Evolutionary conservation across 2,113 vertebrate genomes (phyloP).

Genomic region (Neotoma lepida): DNA sequence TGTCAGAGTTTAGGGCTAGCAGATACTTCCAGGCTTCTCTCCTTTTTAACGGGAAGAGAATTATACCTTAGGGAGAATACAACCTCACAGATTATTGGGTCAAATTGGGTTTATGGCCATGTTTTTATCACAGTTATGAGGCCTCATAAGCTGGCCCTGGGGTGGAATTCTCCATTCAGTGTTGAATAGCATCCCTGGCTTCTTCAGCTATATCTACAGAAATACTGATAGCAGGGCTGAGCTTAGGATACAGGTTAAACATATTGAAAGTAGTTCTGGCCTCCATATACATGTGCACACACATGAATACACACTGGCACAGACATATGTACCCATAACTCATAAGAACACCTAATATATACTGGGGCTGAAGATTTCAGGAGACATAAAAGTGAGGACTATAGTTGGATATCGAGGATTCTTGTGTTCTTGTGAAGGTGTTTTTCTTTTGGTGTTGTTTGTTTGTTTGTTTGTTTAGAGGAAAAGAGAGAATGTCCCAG

Average conservation of each 20-base stretch:
- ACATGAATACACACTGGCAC: neutral
- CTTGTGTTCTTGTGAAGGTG: neutral
- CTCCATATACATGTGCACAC: neutral
- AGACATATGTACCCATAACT: neutral
- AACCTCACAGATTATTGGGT: neutral
- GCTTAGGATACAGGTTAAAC: neutral
- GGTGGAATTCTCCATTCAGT: neutral
- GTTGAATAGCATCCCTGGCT: neutral
- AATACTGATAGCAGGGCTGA: neutral
- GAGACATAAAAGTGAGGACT: neutral
- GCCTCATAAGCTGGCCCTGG: neutral
- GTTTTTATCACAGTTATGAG: neutral
- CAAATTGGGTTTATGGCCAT: neutral
- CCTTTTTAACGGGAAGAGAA: neutral
- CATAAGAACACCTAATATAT: slow-evolving; percentile 14
- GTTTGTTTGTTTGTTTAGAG: neutral
- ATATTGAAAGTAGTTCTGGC: neutral
- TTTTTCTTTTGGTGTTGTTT: too few relatives aligned
- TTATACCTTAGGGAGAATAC: neutral
- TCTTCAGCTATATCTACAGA: neutral
- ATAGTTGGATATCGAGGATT: neutral
- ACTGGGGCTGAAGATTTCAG: neutral
- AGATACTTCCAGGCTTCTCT: neutral
- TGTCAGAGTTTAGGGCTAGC: neutral
- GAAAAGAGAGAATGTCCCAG: neutral